Base-by-base conservation (phyloP, 2,113 vertebrate species). In the Nycticebus coucang region DNA sequence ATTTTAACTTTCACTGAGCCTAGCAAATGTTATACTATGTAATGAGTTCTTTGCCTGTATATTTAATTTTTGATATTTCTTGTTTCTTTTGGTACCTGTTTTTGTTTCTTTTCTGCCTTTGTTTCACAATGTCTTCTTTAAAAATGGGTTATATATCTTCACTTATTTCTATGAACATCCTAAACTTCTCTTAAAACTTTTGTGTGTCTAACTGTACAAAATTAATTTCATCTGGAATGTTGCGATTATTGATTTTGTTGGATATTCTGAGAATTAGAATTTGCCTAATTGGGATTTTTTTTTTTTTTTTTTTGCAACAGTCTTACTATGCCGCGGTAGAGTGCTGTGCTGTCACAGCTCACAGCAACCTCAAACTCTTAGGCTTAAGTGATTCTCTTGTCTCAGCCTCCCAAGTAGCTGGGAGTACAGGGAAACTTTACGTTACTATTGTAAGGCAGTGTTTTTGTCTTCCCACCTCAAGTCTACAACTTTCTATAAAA, bases 131-230 rank as follows among this genome's bases (percentile, higher is more conserved):
- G 22, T 81, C 45, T 75, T 91, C 22, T 87, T 81, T 87, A 77
- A 35, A 82, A 59, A 74, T 45, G 2, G 28, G 72, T 80, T 33
- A 72, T 59, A 59, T 30, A 21, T 50, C 60, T 92, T 81, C 18
- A 68, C 75, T 41, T 74, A 80, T 22, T 26, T 71, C n/a, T 71
- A 86, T 87, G 57, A 87, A 28, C 5, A 92, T 35, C 28, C 57
- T 50, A 87, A 87, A 72, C 26, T 33, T 79, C 81, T 64, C 87
- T 64, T 74, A 80, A 80, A 64, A 91, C 21, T 91, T 75, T 91
- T 66, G 59, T 64, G 37, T 78, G 22, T 72, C 55, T 80, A 57
- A 66, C 35, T 81, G 28, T 35, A 82, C 59, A 95, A 91, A 75
- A 82, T 81, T 74, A 95, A 75, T 75, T 87, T 87, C 28, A 64